Evolutionary conservation across 2,113 vertebrate species (phyloP).

Genomic region (Podarcis muralis): DNA sequence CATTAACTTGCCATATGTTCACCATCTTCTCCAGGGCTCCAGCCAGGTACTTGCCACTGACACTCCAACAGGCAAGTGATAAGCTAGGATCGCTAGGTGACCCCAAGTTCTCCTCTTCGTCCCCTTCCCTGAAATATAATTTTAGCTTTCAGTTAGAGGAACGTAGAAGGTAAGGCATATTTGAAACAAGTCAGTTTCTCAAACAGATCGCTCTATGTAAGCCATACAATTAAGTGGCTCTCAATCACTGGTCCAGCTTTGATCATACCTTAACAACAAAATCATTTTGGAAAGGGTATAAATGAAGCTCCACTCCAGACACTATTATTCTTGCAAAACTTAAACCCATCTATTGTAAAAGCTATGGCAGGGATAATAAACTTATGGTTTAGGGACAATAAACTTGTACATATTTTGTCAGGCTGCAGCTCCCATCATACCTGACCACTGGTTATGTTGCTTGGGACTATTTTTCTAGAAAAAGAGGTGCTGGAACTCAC

Average conservation of each 20-base stretch:
- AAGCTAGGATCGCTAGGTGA: constrained; percentile 91
- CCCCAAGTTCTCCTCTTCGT: constrained; percentile 85
- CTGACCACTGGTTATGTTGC: too few relatives aligned
- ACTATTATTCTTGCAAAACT: background rate
- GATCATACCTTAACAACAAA: too few relatives aligned
- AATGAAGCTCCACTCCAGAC: background rate
- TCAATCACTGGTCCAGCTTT: background rate
- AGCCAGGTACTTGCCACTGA: constrained; percentile 92
- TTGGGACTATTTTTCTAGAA: too few relatives aligned
- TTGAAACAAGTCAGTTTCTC: background rate
- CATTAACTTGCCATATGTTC: constrained; percentile 98
- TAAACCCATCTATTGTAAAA: background rate
- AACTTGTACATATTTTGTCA: too few relatives aligned
- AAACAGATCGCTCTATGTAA: background rate
- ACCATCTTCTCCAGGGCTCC: constrained; percentile 94
- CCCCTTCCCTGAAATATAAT: constrained; percentile 78
- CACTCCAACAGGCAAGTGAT: constrained; percentile 92
- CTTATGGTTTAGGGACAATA: too few relatives aligned
- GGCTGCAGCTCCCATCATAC: too few relatives aligned
- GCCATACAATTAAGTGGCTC: background rate
- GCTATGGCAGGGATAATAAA: too few relatives aligned
- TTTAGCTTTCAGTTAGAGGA: background rate
- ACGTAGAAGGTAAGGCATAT: background rate
- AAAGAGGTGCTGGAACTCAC: too few relatives aligned
- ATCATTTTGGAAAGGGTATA: too few relatives aligned